Conservation (phyloP, 2,797 vertebrate genomes). For the Coracias cyanogaster region DNA sequence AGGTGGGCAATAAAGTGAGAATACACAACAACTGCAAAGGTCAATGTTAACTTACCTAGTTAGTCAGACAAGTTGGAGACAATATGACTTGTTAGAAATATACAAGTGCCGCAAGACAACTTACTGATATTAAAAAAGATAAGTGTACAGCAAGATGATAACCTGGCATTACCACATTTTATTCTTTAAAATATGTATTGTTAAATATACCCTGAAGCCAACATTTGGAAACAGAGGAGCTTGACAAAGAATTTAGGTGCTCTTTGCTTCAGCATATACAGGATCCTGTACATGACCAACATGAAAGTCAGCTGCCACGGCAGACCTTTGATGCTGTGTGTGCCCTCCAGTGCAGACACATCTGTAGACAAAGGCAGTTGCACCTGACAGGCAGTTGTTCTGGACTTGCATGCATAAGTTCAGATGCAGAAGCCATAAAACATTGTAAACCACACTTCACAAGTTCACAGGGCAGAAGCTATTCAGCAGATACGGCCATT, state of each 20-base stretch:
- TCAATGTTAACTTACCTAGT: neutral
- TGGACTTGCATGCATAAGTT: constrained; percentile 4
- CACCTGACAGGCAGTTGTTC: neutral
- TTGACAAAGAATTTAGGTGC: neutral
- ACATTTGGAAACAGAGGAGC: neutral
- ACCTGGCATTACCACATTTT: neutral
- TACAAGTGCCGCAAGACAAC: neutral
- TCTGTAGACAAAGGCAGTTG: neutral
- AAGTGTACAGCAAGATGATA: neutral
- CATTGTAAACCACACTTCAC: constrained; percentile 11
- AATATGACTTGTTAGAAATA: neutral
- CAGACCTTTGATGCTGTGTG: neutral
- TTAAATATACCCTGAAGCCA: neutral
- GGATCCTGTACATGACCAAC: neutral
- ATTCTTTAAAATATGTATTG: neutral
- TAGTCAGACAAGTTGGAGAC: neutral
- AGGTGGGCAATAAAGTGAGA: neutral
- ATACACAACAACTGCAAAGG: neutral
- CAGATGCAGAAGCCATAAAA: constrained; percentile 51
- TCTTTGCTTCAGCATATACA: neutral
- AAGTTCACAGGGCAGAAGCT: constrained; percentile 20
- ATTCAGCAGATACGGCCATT: constrained; percentile 16
- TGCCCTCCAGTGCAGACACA: neutral
- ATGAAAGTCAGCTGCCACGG: neutral
- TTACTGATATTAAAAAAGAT: neutral